Conservation (phyloP, 2,888 invertebrate genomes). For the Drosophila birchii region DNA sequence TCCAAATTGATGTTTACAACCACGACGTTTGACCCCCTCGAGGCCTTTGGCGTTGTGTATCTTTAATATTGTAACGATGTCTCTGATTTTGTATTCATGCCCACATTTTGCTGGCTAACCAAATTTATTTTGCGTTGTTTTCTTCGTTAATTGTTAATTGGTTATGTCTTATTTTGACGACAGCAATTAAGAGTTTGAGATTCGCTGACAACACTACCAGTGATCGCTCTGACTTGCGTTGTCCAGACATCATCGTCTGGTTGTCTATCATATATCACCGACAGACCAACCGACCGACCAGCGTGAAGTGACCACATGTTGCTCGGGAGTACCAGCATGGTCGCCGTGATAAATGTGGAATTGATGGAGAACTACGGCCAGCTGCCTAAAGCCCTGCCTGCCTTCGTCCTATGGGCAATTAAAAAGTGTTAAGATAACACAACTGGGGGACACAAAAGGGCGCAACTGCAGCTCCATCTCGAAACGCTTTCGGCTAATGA, state of each 20-base stretch:
- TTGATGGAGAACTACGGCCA: constrained; percentile 26
- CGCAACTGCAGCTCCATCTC: constrained; percentile 32
- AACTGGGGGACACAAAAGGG: constrained; percentile 29
- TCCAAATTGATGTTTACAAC: constrained; percentile 30
- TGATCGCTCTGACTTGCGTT: constrained; percentile 14
- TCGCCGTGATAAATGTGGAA: constrained; percentile 33
- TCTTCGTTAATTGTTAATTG: constrained; percentile 26
- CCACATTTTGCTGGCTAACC: constrained; percentile 19
- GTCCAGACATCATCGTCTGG: constrained; percentile 35
- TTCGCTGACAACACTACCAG: constrained; percentile 31
- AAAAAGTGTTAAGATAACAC: constrained; percentile 69
- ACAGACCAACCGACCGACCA: constrained; percentile 13
- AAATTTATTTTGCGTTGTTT: constrained; percentile 16
- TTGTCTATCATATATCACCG: constrained; percentile 44
- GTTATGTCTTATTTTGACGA: constrained; percentile 39
- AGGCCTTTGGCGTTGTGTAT: not conserved
- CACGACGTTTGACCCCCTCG: constrained; percentile 12
- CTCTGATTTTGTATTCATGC: constrained; percentile 12
- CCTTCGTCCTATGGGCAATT: constrained; percentile 52
- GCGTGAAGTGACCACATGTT: constrained; percentile 36
- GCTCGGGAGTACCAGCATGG: constrained; percentile 29
- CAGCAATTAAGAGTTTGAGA: constrained; percentile 37
- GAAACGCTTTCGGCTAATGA: constrained; percentile 66
- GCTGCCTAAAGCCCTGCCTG: constrained; percentile 17
- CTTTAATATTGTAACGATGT: constrained; percentile 15